Conservation (phyloP, 2,888 invertebrate genomes). For the Herminia tarsipennalis region DNA sequence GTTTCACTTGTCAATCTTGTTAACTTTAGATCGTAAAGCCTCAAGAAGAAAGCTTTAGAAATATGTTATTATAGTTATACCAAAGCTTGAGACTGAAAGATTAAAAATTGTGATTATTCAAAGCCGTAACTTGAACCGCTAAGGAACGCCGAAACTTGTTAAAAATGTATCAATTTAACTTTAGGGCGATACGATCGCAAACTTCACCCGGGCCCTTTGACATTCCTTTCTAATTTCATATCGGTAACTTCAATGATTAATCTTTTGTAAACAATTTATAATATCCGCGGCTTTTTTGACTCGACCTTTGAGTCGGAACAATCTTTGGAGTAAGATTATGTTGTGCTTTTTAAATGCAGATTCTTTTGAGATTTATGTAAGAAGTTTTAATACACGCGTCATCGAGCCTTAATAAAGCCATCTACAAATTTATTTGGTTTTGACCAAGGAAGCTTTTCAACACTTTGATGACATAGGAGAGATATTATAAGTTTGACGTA, state of each 20-base stretch:
- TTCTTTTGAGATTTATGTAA: background rate
- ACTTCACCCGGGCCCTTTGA: slow-evolving; percentile 55
- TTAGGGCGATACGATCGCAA: slow-evolving; percentile 51
- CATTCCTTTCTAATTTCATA: slow-evolving; percentile 57
- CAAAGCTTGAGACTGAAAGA: background rate
- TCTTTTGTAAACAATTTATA: slow-evolving; percentile 41
- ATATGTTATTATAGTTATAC: too few species aligned
- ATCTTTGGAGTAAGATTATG: slow-evolving; percentile 1
- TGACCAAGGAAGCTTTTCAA: too few species aligned
- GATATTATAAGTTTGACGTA: too few species aligned
- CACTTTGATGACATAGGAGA: too few species aligned
- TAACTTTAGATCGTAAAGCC: too few species aligned
- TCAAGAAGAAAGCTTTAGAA: too few species aligned
- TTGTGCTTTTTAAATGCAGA: background rate
- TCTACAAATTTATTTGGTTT: too few species aligned
- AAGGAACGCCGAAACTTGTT: slow-evolving; percentile 52
- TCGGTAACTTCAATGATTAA: slow-evolving; percentile 56
- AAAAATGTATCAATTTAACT: slow-evolving; percentile 75
- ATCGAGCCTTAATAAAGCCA: too few species aligned
- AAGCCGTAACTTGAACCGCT: slow-evolving; percentile 30
- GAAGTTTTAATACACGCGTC: background rate
- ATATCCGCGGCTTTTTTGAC: slow-evolving; percentile 19
- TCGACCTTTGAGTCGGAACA: slow-evolving; percentile 1
- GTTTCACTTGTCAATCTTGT: too few species aligned
- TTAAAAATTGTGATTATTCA: slow-evolving; percentile 1